phyloP scores from a whole-genome alignment of 2,113 vertebrate genomes.

The Scalopus aquaticus region DNA sequence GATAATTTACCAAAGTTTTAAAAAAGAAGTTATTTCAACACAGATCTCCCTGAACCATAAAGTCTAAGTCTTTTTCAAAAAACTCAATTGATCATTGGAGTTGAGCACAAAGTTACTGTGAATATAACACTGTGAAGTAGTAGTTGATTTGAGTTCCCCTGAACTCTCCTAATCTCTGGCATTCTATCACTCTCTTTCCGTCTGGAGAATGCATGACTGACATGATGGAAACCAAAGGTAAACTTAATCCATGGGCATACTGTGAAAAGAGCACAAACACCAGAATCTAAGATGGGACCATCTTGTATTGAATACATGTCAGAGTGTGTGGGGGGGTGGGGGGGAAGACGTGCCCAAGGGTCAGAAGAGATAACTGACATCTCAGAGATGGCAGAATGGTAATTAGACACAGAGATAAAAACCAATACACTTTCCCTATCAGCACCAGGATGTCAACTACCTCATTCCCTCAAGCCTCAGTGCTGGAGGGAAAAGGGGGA shows the following conservation, averaged over 20 bases:
- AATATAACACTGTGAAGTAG: background rate
- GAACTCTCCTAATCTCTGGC: too few relatives aligned
- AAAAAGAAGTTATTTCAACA: background rate
- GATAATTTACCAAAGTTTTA: background rate
- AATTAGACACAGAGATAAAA: background rate
- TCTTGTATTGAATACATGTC: background rate
- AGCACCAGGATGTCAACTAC: background rate
- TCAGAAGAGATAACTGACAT: background rate
- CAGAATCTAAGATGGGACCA: background rate
- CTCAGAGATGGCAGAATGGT: background rate
- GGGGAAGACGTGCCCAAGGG: too few relatives aligned
- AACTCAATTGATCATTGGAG: background rate
- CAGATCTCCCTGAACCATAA: background rate
- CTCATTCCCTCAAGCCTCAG: background rate
- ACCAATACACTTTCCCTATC: background rate
- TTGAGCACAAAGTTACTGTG: background rate
- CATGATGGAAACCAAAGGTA: background rate
- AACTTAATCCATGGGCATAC: background rate
- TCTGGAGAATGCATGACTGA: background rate
- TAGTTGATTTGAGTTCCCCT: background rate
- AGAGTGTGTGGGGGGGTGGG: too few relatives aligned
- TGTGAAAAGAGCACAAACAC: background rate
- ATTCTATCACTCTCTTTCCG: too few relatives aligned
- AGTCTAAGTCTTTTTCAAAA: slow-evolving; percentile 13
- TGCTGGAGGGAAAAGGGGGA: background rate